Evolutionary conservation across 2,888 invertebrate species (phyloP), one percentile per base, ranked within the genome.

Genomic region (Erebia palarica): DNA sequence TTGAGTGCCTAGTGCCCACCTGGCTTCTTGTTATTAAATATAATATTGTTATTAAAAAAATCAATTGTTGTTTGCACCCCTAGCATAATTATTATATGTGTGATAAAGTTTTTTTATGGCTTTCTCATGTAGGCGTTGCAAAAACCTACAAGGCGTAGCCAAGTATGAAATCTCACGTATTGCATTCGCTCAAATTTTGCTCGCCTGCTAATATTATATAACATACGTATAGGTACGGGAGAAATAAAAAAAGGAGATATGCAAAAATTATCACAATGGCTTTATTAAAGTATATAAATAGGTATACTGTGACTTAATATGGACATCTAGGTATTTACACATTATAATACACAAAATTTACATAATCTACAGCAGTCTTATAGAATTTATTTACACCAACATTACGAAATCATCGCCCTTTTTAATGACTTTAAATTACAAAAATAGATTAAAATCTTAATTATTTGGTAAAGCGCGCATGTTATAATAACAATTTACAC

Each of bases 281-380:
- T 93, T 93, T 93, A 92, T 93, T 92, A 92, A 92, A 92, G 88
- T 93, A 93, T 92, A 93, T 93, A 93, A 93, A 92, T 92, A 92
- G 79, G 92, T 93, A 92, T 92, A 92, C 91, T 82, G 91, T 91
- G 91, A 92, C 91, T 92, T 92, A 79, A 88, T 88, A 91, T 92
- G 88, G 88, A 92, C 92, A 92, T 86, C 82, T 91, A 36, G 36
- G 36, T 36, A 91, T 92, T 89, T 92, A 92, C 91, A 93, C 78
- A 81, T 79, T 92, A 60, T 36, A 21, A 91, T 93, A 81, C 92
- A 92, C 93, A 92, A 90, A 63, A 89, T 91, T 91, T 90, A 91
- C 90, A 89, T 89, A 89, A 86, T 84, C 92, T 92, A 93, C 90
- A 92, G 90, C 93, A 93, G 93, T 93, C 93, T 93, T 92, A 92